Conservation (phyloP, 2,888 invertebrate genomes). For the Darwinula stevensoni region DNA sequence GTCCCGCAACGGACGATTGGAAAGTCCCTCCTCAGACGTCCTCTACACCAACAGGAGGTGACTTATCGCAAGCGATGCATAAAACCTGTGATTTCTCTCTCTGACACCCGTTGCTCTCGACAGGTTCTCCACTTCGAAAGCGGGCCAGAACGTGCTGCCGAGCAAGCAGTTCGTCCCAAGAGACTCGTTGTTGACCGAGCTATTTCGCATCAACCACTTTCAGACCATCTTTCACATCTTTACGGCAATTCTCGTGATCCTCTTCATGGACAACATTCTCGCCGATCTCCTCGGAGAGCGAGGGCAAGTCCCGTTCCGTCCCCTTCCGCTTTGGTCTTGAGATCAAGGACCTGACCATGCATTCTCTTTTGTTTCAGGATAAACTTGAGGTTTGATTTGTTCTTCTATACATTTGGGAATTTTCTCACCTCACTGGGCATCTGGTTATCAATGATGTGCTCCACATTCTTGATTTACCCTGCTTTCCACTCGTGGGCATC, state of each 20-base stretch:
- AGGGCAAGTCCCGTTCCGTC: no score
- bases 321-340: conserved; percentile 6
- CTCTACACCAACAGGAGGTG: no score
- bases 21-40: no score
- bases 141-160: conserved; percentile 13
- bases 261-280: conserved; percentile 37
- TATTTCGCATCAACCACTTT: conserved; percentile 45
- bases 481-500: no score
- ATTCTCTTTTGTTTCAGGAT: conserved; percentile 16
- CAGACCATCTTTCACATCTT: conserved; percentile 59
- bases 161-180: conserved; percentile 35
- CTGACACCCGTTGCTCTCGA: no score
- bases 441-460: no score
- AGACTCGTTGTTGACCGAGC: conserved; percentile 46
- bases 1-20: no score
- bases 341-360: not conserved
- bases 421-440: conserved; percentile 24
- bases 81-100: no score
- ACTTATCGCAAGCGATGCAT: no score
- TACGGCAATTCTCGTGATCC: conserved; percentile 36
- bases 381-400: conserved; percentile 26
- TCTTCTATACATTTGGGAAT: conserved; percentile 26
- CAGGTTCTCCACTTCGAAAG: no score
- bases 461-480: no score
- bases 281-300: conserved; percentile 41